Evolutionary conservation across 37 sponge, comb jelly and placozoan species (phyloP), one percentile per base, ranked within the genome.

Genomic region (Agelas oroides): DNA sequence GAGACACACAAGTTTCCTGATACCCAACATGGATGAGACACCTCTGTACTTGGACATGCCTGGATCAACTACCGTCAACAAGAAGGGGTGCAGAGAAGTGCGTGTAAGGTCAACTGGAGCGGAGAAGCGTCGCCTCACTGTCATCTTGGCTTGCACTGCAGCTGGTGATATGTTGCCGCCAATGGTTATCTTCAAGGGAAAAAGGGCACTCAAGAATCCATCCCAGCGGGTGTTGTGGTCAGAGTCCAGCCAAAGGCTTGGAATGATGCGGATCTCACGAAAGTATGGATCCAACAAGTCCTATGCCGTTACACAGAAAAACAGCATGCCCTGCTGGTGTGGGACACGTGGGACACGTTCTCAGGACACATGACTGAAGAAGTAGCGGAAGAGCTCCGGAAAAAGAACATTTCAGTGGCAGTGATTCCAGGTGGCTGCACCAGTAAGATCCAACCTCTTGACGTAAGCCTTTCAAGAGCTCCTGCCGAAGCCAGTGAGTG

Each of bases 381-480:
- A 1, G 40, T 57, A 20, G 16, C 39, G 6, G 34, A 52, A 33
- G 34, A 53, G 41, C 41, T 59, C 14, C 20, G 55, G 46, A 71
- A 55, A 20, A 19, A 30, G 0, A 46, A 82, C 28, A 59, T 71
- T 18, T 23, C 37, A 33, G 60, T 57, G 8, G 72, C 53, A 27
- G 54, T 62, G 17, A 63, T 84, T 39, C 75, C 84, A 17, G 84
- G 84, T 74, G 83, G 73, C 28, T 82, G 83, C 40, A 82, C 83
- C 59, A 82, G 73, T 61, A 82, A 82, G 56, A 55, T 82, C 18
- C 83, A 82, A 34, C 71, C 83, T 21, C 40, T 82, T n/a, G 73
- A 82, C 55, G 73, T 71, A 54, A 58, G 59, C 31, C 16, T 66
- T 80, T n/a, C n/a, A 73, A 73, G n/a, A 21, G 12, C 14, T 6